These are phyloP conservation scores for Dipodomys ordii DNA, from an alignment of 2,113 vertebrate species.

Conservation along the genomic window DNA sequence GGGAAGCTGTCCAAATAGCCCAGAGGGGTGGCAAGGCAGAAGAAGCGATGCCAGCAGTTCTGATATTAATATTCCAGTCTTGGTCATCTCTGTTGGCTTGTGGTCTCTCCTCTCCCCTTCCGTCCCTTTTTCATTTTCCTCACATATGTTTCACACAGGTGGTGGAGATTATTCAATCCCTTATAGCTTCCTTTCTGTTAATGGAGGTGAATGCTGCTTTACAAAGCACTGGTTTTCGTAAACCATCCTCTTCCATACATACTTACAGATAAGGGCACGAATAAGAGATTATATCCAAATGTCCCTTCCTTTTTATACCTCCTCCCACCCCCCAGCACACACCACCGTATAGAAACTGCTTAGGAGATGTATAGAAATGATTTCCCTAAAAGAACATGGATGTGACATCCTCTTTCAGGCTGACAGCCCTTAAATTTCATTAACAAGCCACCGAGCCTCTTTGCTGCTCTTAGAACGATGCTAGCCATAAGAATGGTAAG, in stretches of 20 bases:
- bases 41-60: not conserved
- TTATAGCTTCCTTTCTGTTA: not conserved
- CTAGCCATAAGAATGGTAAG: conserved; percentile 61
- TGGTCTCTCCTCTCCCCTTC: not conserved
- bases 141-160: conserved; percentile 72
- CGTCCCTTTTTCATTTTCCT: not conserved
- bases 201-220: not conserved
- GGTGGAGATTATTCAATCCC: conserved; percentile 30
- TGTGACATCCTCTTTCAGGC: conserved; percentile 54
- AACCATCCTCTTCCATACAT: not conserved
- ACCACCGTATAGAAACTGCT: not conserved
- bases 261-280: not conserved
- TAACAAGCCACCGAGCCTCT: conserved; percentile 51
- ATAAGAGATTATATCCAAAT: not conserved
- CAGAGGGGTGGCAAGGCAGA: not conserved
- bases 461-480: conserved; percentile 54
- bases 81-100: conserved; percentile 52
- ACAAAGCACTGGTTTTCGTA: conserved; percentile 19
- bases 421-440: conserved; percentile 71
- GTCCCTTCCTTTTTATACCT: not conserved
- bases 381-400: conserved; percentile 15
- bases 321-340: not conserved
- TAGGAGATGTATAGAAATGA: conserved; percentile 30
- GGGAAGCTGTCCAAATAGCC: conserved; percentile 46
- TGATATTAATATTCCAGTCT: conserved; percentile 53